These are phyloP conservation scores for Laticauda laticaudata DNA, from an alignment of 2,113 vertebrate genomes.

Conservation along the genomic window DNA sequence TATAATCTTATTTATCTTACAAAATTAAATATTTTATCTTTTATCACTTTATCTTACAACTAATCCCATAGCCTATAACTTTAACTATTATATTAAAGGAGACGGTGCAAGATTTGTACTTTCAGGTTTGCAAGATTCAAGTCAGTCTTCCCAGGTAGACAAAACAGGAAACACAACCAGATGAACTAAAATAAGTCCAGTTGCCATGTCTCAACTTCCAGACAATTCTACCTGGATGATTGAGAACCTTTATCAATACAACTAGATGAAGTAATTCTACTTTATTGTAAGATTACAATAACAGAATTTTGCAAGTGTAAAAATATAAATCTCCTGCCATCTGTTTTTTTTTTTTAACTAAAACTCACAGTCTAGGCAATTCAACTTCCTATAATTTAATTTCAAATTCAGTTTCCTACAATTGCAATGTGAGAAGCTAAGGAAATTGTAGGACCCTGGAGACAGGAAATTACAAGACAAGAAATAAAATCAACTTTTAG, in stretches of 20 bases:
- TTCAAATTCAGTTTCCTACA: background rate
- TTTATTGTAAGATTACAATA: background rate
- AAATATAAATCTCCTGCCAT: background rate
- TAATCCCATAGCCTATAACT: background rate
- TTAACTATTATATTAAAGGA: background rate
- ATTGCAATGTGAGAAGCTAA: background rate
- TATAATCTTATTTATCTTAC: constrained; percentile 14
- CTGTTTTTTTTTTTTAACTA: background rate
- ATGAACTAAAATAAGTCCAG: background rate
- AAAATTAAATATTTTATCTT: background rate
- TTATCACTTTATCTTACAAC: background rate
- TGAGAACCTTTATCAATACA: background rate
- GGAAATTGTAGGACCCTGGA: background rate
- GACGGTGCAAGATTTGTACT: background rate
- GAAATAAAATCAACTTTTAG: background rate
- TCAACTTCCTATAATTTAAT: too few species aligned
- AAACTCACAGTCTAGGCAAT: background rate
- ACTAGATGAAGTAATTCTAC: background rate
- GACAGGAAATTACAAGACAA: background rate
- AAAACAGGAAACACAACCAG: background rate
- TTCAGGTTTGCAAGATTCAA: background rate
- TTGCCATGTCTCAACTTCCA: background rate
- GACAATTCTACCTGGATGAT: background rate
- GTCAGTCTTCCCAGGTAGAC: background rate
- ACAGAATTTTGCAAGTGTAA: background rate